Base-by-base conservation (phyloP, 1,140 invertebrate genomes). In the Tetramorium simillimum region DNA sequence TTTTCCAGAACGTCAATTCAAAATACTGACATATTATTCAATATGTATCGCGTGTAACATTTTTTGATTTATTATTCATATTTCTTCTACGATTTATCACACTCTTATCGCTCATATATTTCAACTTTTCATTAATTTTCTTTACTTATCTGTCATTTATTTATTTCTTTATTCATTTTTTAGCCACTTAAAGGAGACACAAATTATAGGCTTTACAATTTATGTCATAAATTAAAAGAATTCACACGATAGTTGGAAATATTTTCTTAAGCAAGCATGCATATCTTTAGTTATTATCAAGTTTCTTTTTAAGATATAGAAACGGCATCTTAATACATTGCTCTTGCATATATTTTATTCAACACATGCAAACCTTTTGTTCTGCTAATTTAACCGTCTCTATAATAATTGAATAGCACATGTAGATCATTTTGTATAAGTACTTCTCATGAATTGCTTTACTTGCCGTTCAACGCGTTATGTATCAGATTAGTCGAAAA, bases 121-220 rank as follows among this genome's bases (percentile, higher is more conserved):
- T 75, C 37, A 21, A 0, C 14, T 58, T 40, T 73, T 21, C 14
- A 56, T 56, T 37, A 18, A 60, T 43, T 58, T 75, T 75, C 12
- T 58, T 58, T 7, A 75, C 21, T 43, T 75, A 58, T 37, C 4
- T 69, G 1, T 43, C 40, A 28, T 69, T 46, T 24, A 69, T 69
- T 49, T 49, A 69, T 46, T 69, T 69, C n/a, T 67, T 67, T 43
- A 40, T 40, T 21, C 10, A 12, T 2, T 14, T 40, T 33, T 40
- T 1, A 43, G 12, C 0, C 9, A 67, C 43, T 67, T 67, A 43
- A 67, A 67, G n/a, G 4, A 67, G 18, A 43, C 3, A 67, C 10
- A 67, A 67, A 67, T 40, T 21, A 67, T 40, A 65, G 10, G 5
- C n/a, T 67, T 73, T 3, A 69, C 5, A 70, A 70, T 70, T 73